Conservation (phyloP, 2,797 vertebrate species). For the Mus spretus region DNA sequence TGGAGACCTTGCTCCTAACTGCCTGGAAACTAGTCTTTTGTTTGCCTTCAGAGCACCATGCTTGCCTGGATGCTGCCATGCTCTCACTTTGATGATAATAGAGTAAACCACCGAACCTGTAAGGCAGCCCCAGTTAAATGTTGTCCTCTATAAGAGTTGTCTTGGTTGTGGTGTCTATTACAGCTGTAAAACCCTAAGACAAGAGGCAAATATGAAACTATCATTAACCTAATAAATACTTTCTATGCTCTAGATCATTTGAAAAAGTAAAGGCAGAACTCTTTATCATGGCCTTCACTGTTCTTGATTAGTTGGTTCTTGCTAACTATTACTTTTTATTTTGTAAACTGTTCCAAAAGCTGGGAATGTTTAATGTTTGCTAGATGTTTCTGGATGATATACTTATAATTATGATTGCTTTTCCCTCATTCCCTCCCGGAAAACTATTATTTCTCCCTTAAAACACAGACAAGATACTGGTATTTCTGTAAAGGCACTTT, state of each 20-base stretch:
- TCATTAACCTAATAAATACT: slow-evolving; percentile 4
- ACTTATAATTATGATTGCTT: neutral
- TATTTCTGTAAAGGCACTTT: slow-evolving; percentile 27
- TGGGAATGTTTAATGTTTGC: neutral
- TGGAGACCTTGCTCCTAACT: neutral
- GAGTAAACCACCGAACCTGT: neutral
- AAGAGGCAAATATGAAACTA: slow-evolving; percentile 42
- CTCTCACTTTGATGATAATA: neutral
- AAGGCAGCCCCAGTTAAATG: neutral
- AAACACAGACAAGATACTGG: neutral
- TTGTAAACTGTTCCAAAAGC: slow-evolving; percentile 28
- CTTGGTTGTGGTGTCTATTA: neutral
- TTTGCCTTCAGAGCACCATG: neutral
- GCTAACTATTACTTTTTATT: slow-evolving; percentile 8
- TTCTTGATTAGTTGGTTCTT: slow-evolving; percentile 22
- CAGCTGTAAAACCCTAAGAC: neutral
- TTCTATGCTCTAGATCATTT: slow-evolving; percentile 29
- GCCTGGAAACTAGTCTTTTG: neutral
- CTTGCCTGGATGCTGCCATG: neutral
- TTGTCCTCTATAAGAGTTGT: neutral
- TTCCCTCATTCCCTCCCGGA: neutral
- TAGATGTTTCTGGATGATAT: slow-evolving; percentile 32
- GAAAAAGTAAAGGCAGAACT: slow-evolving; percentile 52
- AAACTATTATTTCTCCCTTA: slow-evolving; percentile 45
- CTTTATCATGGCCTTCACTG: neutral